Evolutionary conservation across 2,888 invertebrate species (phyloP).

Genomic region (Palloptera scutellata): DNA sequence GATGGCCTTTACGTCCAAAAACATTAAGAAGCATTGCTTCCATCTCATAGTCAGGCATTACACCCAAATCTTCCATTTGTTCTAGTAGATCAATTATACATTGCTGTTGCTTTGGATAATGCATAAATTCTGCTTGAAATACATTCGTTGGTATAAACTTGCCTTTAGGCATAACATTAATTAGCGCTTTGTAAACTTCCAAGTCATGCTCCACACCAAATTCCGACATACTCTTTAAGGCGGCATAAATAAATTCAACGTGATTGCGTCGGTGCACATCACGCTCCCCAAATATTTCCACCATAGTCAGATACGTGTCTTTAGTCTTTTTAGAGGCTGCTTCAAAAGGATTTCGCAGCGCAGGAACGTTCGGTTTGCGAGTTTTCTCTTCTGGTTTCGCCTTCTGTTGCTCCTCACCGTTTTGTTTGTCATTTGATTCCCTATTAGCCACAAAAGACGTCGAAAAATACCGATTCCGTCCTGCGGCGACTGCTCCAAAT

Average conservation of each 20-base stretch:
- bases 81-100: constrained; percentile 85
- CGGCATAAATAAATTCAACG: constrained; percentile 93
- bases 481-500: background rate
- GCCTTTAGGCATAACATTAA: constrained; percentile 89
- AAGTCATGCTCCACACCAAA: constrained; percentile 89
- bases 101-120: constrained; percentile 95
- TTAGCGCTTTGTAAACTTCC: constrained; percentile 83
- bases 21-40: constrained; percentile 81
- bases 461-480: background rate
- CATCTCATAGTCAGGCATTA: constrained; percentile 91
- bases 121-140: constrained; percentile 89
- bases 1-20: constrained; percentile 82
- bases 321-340: constrained; percentile 63
- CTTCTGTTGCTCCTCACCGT: too few species aligned
- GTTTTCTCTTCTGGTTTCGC: background rate
- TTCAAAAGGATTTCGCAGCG: constrained; percentile 55
- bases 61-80: constrained; percentile 94
- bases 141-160: constrained; percentile 83
- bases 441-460: constrained; percentile 1
- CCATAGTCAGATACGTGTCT: constrained; percentile 74
- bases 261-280: constrained; percentile 81
- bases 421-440: too few species aligned
- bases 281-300: constrained; percentile 76
- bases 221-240: constrained; percentile 85
- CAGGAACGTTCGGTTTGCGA: constrained; percentile 44